phyloP scores from a whole-genome alignment of 2,113 vertebrate species.

The Spea multiplicata region DNA sequence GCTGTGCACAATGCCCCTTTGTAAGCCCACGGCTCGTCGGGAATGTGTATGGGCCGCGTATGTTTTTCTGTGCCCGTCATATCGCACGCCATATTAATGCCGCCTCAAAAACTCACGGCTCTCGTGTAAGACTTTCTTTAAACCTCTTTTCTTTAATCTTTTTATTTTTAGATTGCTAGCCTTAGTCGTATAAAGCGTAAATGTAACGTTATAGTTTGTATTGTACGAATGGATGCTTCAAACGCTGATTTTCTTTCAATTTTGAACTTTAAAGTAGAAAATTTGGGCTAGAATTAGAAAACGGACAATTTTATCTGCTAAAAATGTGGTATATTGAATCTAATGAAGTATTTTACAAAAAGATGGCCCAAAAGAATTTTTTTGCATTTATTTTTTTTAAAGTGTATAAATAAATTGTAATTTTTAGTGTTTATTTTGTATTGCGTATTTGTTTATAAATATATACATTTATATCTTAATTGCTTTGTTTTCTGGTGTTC shows the following conservation, averaged over 20 bases:
- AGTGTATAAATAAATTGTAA: too few species aligned
- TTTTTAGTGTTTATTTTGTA: too few species aligned
- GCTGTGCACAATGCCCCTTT: conserved; percentile 63
- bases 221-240: background rate
- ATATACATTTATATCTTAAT: background rate
- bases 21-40: conserved; percentile 64
- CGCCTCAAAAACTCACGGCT: conserved; percentile 76
- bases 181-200: background rate
- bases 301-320: background rate
- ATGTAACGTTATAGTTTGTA: background rate
- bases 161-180: too few species aligned
- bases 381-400: too few species aligned
- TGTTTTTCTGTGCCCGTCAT: conserved; percentile 57
- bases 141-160: background rate
- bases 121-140: conserved; percentile 71
- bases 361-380: too few species aligned
- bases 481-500: background rate
- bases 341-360: too few species aligned
- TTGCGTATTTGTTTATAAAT: too few species aligned
- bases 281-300: too few species aligned
- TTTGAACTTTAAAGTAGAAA: too few species aligned
- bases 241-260: background rate
- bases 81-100: conserved; percentile 65
- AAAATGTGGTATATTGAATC: background rate
- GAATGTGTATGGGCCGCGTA: conserved; percentile 75